phyloP scores from a whole-genome alignment of 2,113 vertebrate species.

The Pipa parva region DNA sequence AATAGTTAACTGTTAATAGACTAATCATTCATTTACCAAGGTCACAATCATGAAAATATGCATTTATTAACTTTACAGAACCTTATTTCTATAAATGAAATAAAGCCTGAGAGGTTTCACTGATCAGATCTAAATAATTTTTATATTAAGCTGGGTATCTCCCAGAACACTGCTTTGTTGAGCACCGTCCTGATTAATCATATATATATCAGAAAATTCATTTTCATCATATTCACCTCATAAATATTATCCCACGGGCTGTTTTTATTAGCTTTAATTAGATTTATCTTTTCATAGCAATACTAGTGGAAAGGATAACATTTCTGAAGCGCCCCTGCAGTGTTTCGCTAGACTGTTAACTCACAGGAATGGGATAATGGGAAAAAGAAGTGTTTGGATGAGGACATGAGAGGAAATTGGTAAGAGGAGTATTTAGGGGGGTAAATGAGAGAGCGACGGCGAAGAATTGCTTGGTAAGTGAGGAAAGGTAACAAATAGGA shows the following conservation, averaged over 20 bases:
- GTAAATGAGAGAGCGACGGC: too few relatives aligned
- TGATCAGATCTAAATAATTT: constrained; percentile 9
- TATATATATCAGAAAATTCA: constrained; percentile 10
- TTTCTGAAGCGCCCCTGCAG: too few relatives aligned
- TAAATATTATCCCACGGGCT: constrained; percentile 21
- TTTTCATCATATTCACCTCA: constrained; percentile 10
- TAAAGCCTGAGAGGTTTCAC: neutral
- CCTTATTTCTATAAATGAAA: neutral
- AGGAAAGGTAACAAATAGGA: too few relatives aligned
- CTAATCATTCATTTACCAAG: neutral
- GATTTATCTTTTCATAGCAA: constrained; percentile 13
- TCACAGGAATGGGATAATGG: too few relatives aligned
- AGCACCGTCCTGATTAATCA: constrained; percentile 9
- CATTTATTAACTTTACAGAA: neutral
- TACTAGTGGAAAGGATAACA: neutral
- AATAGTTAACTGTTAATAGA: neutral
- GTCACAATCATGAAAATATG: neutral
- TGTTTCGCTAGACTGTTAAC: too few relatives aligned
- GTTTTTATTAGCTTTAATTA: constrained; percentile 28
- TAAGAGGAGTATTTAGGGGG: too few relatives aligned
- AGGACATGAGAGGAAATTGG: too few relatives aligned
- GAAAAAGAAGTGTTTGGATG: too few relatives aligned
- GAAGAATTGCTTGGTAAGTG: too few relatives aligned
- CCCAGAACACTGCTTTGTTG: neutral
- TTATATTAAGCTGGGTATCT: constrained; percentile 4